These are phyloP conservation scores for Himantopus leucocephalus DNA, from an alignment of 2,113 vertebrate genomes.

Conservation along the genomic window DNA sequence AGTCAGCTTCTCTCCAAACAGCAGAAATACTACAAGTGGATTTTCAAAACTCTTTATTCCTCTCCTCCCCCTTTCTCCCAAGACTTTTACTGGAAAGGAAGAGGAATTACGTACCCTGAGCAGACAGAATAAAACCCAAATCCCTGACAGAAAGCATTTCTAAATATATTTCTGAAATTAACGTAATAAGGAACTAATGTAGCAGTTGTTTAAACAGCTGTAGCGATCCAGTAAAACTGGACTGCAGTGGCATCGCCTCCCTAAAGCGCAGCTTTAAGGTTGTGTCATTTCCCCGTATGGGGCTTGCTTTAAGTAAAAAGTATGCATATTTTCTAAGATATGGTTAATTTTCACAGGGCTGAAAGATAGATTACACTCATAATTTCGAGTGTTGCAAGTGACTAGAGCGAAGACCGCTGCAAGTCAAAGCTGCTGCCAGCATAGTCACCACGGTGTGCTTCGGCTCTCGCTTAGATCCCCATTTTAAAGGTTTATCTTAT, in stretches of 20 bases:
- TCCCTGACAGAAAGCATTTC: too few relatives aligned
- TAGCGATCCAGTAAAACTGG: too few relatives aligned
- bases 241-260: background rate
- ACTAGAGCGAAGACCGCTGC: background rate
- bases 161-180: too few relatives aligned
- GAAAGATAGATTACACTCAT: background rate
- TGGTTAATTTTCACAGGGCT: background rate
- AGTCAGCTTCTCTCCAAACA: too few relatives aligned
- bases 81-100: too few relatives aligned
- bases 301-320: background rate
- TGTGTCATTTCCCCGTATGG: background rate
- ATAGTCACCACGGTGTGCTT: rapidly evolving
- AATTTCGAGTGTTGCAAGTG: background rate
- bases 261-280: background rate
- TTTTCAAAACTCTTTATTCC: too few relatives aligned
- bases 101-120: too few relatives aligned
- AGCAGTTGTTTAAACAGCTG: too few relatives aligned
- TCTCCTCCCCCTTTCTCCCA: too few relatives aligned
- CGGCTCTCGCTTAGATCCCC: background rate
- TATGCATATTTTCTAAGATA: background rate
- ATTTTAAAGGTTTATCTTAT: background rate
- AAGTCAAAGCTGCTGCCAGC: background rate
- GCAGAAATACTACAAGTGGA: too few relatives aligned
- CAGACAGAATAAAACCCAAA: too few relatives aligned
- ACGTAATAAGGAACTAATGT: too few relatives aligned